Base-by-base conservation (phyloP, 2,113 vertebrate genomes). In the Dicentrarchus labrax region DNA sequence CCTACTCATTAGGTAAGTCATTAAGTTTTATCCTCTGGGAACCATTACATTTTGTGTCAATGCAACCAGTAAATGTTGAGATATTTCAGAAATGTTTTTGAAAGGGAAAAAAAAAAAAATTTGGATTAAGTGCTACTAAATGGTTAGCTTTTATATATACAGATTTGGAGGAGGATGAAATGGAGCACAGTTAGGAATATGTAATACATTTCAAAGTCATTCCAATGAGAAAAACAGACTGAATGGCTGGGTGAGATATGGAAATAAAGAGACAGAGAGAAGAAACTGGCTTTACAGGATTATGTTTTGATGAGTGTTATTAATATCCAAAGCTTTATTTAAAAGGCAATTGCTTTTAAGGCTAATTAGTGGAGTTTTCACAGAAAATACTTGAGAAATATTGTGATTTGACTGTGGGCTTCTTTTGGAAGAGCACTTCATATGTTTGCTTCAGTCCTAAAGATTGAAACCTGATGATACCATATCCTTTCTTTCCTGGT, bases 171-270 rank as follows among this genome's bases (percentile, higher is more conserved):
- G 30, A 73, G 51, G 66, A 64, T 9, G 15, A 75, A 67, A 62
- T 79, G 39, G 60, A 72, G 41, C 19, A 56, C 48, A 51, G 54
- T 39, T 61, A 57, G 39, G 16, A 39, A 67, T 21, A 8, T 0
- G 4, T 41, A 38, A 57, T 81, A 36, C 61, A 72, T 86, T 36
- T 85, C 65, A 82, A 78, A 78, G 70, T 80, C 57, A 43, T 71
- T 72, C n/a, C 61, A 72, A 59, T 72, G 36, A 67, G 76, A 77
- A 87, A 76, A 72, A 41, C 38, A 45, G 59, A 78, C 5, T 53
- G 48, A 73, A 71, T 66, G 53, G 57, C 43, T 36, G 47, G 51
- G 21, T 36, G 22, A 22, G 4, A 8, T 24, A 60, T 16, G 8
- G 10, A 61, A 59, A 67, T 9, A 81, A 50, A 51, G 13, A 36